Base-by-base conservation (phyloP, 2,113 vertebrate species). In the Climacteris rufus region DNA sequence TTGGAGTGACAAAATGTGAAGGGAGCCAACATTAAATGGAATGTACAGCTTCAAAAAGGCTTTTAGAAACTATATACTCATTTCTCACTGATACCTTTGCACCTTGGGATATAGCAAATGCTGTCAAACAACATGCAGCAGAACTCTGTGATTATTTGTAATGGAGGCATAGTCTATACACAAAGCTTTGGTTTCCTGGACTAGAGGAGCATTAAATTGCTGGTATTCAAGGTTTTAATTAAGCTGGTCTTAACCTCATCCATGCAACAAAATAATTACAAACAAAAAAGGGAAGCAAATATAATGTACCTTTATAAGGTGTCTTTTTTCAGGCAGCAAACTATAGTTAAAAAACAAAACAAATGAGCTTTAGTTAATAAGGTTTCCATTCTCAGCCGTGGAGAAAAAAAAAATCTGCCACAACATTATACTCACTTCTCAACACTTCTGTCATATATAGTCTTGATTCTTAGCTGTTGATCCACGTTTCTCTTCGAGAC, bases 251-350 rank as follows among this genome's bases (percentile, higher is more conserved):
- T 45, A 63, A 33, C 10, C 66, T 50, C 12, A 75, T 4, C 6
- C 12, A 23, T 10, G 1, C 12, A 82, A n/a, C 16, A 39, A 42
- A 53, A 30, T 1, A 52, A 0, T 2, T 8, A 35, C 3, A 35
- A 79, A 65, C 6, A 74, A 11, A 81, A 37, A 16, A 8, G 2
- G 4, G 11, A 59, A 84, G 30, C 47, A 66, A 66, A 53, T 17
- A 50, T 3, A 64, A 93, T 97, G 83, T 98, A 99, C 99, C 99
- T 99, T 99, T 72, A 99, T 98, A 66, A 99, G 99, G 25, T 98
- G 96, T 70, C 98, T 98, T 97, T 99, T 98, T 97, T 98, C 98
- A 75, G 98, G 97, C 35, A 98, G 94, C 89, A 99, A 98, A 61
- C 99, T 99, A 15, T 6, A 65, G 66, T 72, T 31, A 9, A 56